phyloP scores from a whole-genome alignment of 1,140 invertebrate species.

The Onthophagus taurus region DNA sequence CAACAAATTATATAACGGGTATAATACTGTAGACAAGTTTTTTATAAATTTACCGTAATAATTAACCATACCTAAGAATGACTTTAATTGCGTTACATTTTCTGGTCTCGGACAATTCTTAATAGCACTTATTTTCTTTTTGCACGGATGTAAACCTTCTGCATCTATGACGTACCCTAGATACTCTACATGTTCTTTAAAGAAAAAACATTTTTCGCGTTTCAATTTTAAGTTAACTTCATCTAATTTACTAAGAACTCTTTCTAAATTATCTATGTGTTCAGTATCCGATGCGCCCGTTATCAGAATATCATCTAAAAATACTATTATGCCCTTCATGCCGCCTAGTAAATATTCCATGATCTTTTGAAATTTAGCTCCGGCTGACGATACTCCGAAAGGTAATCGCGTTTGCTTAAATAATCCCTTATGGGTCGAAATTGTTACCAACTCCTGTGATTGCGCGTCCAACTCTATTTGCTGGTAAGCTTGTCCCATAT shows the following conservation, averaged over 20 bases:
- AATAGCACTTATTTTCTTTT: conserved; percentile 26
- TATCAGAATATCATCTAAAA: conserved; percentile 26
- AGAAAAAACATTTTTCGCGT: conserved; percentile 12
- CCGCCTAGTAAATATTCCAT: too few species aligned
- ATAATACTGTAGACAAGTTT: conserved; percentile 17
- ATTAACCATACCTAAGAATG: conserved; percentile 33
- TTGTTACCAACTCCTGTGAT: too few species aligned
- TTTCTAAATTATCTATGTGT: conserved; percentile 1
- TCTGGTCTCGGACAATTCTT: conserved; percentile 20
- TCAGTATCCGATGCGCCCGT: conserved; percentile 5
- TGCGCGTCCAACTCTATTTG: too few species aligned
- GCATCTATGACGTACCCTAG: conserved; percentile 10
- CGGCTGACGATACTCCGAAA: too few species aligned
- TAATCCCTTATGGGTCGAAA: too few species aligned
- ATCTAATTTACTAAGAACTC: conserved; percentile 5
- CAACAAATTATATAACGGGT: conserved; percentile 12
- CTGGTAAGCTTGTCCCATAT: too few species aligned
- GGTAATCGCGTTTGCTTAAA: too few species aligned
- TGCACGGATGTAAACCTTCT: conserved; percentile 5
- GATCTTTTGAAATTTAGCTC: too few species aligned
- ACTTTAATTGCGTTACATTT: conserved; percentile 26
- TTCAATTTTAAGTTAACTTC: conserved; percentile 1
- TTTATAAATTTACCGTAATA: conserved; percentile 31
- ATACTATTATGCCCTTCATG: too few species aligned
- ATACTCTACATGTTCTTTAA: conserved; percentile 5